phyloP scores from a whole-genome alignment of 2,113 vertebrate genomes.

The Neotoma lepida region DNA sequence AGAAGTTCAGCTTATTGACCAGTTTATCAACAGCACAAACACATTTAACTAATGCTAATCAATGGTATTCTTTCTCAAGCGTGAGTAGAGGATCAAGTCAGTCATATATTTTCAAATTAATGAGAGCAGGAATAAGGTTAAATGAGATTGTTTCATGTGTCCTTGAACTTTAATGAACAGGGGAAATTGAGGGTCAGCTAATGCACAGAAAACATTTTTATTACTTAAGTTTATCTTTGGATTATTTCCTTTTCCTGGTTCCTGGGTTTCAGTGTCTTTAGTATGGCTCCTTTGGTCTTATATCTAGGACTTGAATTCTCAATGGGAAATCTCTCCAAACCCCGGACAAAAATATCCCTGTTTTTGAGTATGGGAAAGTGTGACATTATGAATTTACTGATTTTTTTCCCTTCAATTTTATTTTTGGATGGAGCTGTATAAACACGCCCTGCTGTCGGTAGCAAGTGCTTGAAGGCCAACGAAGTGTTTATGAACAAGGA shows the following conservation, averaged over 20 bases:
- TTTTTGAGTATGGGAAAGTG: constrained; percentile 60
- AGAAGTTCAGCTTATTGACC: neutral
- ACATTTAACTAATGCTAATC: neutral
- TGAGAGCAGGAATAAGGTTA: neutral
- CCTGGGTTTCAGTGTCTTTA: neutral
- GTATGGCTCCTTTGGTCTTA: neutral
- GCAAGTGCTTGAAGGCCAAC: constrained; percentile 33
- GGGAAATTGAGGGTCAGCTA: neutral
- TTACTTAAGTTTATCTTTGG: neutral
- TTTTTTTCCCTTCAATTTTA: constrained; percentile 32
- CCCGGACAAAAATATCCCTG: constrained; percentile 49
- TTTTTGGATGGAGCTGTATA: constrained; percentile 74
- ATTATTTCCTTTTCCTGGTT: neutral
- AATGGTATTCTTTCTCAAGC: neutral
- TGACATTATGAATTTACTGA: constrained; percentile 34
- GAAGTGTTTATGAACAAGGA: constrained; percentile 59
- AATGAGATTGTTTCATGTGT: neutral
- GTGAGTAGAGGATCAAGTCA: neutral
- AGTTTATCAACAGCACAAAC: neutral
- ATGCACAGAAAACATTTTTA: neutral
- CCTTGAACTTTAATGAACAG: neutral
- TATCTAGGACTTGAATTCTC: constrained; percentile 46
- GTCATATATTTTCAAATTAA: neutral
- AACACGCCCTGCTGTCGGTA: constrained; percentile 38
- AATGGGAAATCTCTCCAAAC: constrained; percentile 46